phyloP scores from a whole-genome alignment of 2,888 invertebrate genomes.

The Syritta pipiens region DNA sequence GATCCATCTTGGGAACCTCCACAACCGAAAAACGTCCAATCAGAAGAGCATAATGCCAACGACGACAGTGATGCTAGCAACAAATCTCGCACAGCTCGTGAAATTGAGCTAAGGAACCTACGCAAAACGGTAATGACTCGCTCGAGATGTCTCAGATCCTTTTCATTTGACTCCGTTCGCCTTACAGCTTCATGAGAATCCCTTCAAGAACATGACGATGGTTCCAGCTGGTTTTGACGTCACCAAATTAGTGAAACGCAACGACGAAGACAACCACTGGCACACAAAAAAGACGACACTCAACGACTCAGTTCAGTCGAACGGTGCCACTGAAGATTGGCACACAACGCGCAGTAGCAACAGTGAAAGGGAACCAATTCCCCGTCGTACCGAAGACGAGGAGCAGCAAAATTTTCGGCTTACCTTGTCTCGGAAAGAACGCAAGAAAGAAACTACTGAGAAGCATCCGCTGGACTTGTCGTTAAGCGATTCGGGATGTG shows the following conservation, averaged over 20 bases:
- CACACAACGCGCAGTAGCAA: neutral
- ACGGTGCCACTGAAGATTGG: constrained; percentile 5
- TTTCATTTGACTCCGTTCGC: constrained; percentile 11
- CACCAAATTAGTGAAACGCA: constrained; percentile 68
- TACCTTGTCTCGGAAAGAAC: constrained; percentile 60
- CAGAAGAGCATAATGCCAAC: neutral
- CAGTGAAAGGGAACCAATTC: neutral
- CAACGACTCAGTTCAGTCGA: constrained; percentile 50
- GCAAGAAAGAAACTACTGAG: constrained; percentile 29
- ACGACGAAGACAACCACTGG: constrained; percentile 72
- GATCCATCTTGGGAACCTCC: too few relatives aligned
- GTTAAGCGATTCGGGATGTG: constrained; percentile 15
- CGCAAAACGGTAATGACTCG: constrained; percentile 7
- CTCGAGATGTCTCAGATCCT: neutral
- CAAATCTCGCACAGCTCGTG: neutral
- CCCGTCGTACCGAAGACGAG: constrained; percentile 35
- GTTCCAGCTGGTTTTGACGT: constrained; percentile 73
- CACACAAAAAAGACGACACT: constrained; percentile 72
- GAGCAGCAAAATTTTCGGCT: constrained; percentile 66
- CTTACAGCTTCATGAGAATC: constrained; percentile 29
- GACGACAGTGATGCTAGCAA: neutral
- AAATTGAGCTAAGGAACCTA: neutral
- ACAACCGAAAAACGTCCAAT: neutral
- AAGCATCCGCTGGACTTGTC: constrained; percentile 38
- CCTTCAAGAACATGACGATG: constrained; percentile 67